Conservation (phyloP, 1,140 invertebrate genomes). For the Brachionus angularis region DNA sequence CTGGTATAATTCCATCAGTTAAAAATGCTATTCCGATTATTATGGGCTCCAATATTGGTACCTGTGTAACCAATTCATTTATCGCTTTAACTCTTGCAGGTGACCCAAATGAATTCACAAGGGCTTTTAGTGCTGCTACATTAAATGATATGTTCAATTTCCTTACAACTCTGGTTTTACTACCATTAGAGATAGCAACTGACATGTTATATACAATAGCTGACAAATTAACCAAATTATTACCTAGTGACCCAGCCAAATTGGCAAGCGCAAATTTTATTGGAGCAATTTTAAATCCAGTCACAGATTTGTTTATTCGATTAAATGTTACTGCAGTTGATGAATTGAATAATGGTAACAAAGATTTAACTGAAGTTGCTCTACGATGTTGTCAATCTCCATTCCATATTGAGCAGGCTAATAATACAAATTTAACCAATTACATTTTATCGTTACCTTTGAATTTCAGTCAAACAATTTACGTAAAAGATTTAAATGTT, state of each 20-base stretch:
- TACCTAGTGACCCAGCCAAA: constrained; percentile 1
- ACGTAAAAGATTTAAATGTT: neutral
- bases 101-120: constrained; percentile 59
- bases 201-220: constrained; percentile 9
- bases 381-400: constrained; percentile 17
- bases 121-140: constrained; percentile 63
- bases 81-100: constrained; percentile 59
- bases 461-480: too few species aligned
- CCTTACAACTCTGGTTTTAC: constrained; percentile 59
- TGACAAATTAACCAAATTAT: neutral
- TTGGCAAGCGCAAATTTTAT: constrained; percentile 24
- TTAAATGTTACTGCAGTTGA: constrained; percentile 2
- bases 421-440: too few species aligned
- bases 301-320: constrained; percentile 15
- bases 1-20: constrained; percentile 52
- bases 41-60: constrained; percentile 65
- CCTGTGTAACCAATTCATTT: constrained; percentile 64
- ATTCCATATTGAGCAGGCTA: neutral
- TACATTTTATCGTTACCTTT: too few species aligned
- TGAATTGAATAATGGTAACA: neutral
- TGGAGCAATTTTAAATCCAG: neutral
- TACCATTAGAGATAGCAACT: constrained; percentile 57
- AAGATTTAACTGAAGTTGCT: neutral
- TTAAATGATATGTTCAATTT: constrained; percentile 65
- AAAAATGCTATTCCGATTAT: constrained; percentile 62